phyloP scores from a whole-genome alignment of 2,888 invertebrate species.

The Euclidia mi region DNA sequence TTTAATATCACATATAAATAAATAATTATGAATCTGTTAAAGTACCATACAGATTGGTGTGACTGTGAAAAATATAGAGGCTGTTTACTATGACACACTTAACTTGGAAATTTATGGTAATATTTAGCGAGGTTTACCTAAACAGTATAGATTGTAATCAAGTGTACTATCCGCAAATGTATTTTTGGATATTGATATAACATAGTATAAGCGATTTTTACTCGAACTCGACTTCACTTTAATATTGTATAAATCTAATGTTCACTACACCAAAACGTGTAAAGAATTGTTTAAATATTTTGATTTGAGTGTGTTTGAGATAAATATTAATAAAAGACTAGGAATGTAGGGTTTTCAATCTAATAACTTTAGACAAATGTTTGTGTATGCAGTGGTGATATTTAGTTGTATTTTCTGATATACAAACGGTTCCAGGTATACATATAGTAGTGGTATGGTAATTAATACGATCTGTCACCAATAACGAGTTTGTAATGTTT shows the following conservation, averaged over 20 bases:
- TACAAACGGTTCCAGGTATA: constrained; percentile 33
- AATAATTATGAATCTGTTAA: constrained; percentile 30
- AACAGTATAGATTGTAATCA: constrained; percentile 26
- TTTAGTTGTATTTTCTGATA: constrained; percentile 41
- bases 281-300: constrained; percentile 38
- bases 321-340: constrained; percentile 45
- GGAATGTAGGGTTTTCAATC: constrained; percentile 39
- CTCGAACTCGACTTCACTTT: constrained; percentile 33
- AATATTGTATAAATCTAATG: constrained; percentile 27
- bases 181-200: constrained; percentile 47
- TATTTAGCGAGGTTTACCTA: constrained; percentile 29
- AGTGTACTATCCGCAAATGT: constrained; percentile 33
- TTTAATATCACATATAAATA: constrained; percentile 42
- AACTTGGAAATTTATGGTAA: constrained; percentile 35
- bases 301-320: constrained; percentile 42
- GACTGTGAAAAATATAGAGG: constrained; percentile 44
- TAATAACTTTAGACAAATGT: constrained; percentile 43
- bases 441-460: constrained; percentile 24
- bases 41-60: constrained; percentile 32
- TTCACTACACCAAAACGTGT: constrained; percentile 34
- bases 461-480: constrained; percentile 21
- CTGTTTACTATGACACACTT: constrained; percentile 41
- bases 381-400: constrained; percentile 48
- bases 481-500: constrained; percentile 23
- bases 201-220: constrained; percentile 34